A percentile compares a stretch with the other conserved stretches of the same genome.
Conservation (phyloP, 2,113 vertebrate genomes). For the Cinclus mexicanus region DNA sequence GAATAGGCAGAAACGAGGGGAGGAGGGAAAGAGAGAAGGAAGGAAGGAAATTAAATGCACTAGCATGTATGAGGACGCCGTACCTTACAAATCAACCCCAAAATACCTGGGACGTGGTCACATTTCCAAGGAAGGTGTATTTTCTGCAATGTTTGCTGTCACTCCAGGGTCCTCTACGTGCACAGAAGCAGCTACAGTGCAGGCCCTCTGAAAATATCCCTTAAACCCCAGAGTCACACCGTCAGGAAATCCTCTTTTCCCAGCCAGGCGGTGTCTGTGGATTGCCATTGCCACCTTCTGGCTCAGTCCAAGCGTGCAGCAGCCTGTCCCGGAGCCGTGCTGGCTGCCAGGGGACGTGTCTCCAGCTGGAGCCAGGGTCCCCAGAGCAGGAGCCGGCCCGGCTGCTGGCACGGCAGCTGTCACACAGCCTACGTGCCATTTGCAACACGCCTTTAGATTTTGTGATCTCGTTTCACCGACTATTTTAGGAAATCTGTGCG, state of each 20-base stretch:
- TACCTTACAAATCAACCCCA: neutral
- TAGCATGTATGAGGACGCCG: fast-evolving
- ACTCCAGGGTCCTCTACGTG: fast-evolving
- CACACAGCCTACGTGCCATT: neutral
- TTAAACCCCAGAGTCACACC: fast-evolving
- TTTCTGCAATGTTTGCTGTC: neutral
- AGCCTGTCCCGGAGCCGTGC: neutral
- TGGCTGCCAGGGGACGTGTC: neutral
- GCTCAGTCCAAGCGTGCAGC: neutral
- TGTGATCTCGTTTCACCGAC: neutral
- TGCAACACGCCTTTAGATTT: fast-evolving
- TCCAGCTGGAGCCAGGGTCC: neutral
- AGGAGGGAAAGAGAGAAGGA: no score
- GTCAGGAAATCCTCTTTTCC: neutral
- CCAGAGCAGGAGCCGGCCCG: neutral
- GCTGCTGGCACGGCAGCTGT: conserved; percentile 1
- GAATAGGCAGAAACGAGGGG: neutral
- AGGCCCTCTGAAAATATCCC: neutral
- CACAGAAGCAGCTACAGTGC: neutral
- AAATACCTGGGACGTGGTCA: fast-evolving
- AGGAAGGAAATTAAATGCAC: neutral
- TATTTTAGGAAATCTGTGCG: neutral
- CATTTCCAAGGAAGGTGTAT: neutral
- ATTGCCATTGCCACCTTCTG: conserved; percentile 63
- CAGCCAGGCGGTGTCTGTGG: neutral